A percentile compares a stretch with the other conserved stretches of the same genome.
Conservation (phyloP, 2,797 vertebrate genomes). For the Tenualosa thibaudeaui region DNA sequence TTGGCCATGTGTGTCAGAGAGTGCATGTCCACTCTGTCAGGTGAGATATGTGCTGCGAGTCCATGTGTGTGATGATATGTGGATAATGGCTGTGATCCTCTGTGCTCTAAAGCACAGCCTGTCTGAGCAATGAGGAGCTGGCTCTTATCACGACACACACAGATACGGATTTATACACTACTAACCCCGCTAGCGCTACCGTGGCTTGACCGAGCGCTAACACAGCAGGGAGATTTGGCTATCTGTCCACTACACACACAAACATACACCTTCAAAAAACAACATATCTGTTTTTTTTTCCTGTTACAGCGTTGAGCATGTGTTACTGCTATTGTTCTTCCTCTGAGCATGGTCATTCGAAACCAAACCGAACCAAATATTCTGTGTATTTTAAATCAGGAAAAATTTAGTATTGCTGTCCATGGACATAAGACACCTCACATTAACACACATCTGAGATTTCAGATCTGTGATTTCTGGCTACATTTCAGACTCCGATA, state of each 20-base stretch:
- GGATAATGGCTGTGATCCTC: not conserved
- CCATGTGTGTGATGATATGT: not conserved
- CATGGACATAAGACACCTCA: too few species aligned
- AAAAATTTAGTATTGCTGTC: too few species aligned
- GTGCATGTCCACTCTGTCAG: not conserved
- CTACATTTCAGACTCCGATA: not conserved
- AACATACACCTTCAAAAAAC: not conserved
- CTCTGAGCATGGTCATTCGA: too few species aligned
- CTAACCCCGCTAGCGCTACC: not conserved
- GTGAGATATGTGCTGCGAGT: not conserved
- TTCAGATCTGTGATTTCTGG: not conserved
- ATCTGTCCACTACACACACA: not conserved
- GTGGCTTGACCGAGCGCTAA: not conserved
- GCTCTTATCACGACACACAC: not conserved
- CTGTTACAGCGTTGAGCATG: too few species aligned
- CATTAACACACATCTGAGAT: not conserved
- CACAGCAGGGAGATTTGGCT: not conserved
- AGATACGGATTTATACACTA: not conserved
- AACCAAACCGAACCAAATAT: too few species aligned
- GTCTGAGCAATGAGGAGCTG: not conserved
- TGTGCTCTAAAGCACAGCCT: not conserved
- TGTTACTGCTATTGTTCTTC: too few species aligned
- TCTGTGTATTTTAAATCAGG: too few species aligned
- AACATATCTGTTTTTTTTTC: too few species aligned
- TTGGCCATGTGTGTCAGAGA: not conserved